Conservation (phyloP, 2,888 invertebrate genomes). For the Ceratothoa steindachneri region DNA sequence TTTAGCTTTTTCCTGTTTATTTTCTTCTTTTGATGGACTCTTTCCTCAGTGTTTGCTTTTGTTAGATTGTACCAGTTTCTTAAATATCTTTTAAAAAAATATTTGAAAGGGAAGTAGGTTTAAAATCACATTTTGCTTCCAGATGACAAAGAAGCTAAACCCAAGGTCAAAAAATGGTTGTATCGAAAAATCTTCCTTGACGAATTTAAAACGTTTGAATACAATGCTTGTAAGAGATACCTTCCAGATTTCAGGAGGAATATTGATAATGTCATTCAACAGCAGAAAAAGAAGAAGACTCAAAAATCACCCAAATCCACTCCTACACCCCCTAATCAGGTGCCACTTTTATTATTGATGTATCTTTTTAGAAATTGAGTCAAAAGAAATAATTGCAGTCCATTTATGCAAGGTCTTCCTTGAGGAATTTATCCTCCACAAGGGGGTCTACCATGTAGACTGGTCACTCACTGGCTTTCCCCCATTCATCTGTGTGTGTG, state of each 20-base stretch:
- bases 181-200: slow-evolving; percentile 42
- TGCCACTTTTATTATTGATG: neutral
- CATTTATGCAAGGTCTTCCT: too few relatives aligned
- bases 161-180: slow-evolving; percentile 43
- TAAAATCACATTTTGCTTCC: neutral
- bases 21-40: neutral
- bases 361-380: too few relatives aligned
- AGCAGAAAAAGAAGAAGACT: slow-evolving; percentile 35
- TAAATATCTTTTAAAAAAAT: neutral
- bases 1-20: neutral
- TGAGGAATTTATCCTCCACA: too few relatives aligned
- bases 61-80: neutral
- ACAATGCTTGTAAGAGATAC: slow-evolving; percentile 33
- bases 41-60: too few relatives aligned
- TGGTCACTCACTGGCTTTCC: too few relatives aligned
- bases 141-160: slow-evolving; percentile 27
- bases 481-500: too few relatives aligned
- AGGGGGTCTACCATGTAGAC: too few relatives aligned
- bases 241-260: slow-evolving; percentile 33
- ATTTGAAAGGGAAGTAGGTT: neutral
- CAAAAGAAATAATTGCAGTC: too few relatives aligned
- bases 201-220: slow-evolving; percentile 39
- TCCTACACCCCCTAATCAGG: slow-evolving; percentile 18
- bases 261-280: slow-evolving; percentile 35
- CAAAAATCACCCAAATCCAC: slow-evolving; percentile 30